Evolutionary conservation across 2,113 vertebrate genomes (phyloP).

Genomic region (Osmerus mordax): DNA sequence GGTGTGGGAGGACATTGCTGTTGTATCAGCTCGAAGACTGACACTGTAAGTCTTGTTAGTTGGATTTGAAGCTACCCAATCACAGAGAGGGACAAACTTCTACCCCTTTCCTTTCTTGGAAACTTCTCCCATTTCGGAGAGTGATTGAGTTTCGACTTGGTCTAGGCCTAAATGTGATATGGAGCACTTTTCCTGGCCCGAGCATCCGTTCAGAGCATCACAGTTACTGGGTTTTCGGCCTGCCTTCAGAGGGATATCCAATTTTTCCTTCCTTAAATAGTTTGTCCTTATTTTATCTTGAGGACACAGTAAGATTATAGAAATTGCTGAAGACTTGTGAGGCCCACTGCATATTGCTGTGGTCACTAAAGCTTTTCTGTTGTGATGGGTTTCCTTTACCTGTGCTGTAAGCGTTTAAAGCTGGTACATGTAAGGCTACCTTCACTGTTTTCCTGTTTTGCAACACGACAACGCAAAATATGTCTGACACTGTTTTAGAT

Average conservation of each 20-base stretch:
- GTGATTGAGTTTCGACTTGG: conserved; percentile 42
- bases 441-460: no score
- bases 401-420: not conserved
- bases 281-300: conserved; percentile 29
- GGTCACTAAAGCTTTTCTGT: not conserved
- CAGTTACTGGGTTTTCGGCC: conserved; percentile 40
- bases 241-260: conserved; percentile 47
- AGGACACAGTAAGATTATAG: conserved; percentile 34
- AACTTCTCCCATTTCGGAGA: conserved; percentile 32
- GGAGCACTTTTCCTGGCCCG: conserved; percentile 8
- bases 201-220: conserved; percentile 43
- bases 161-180: conserved; percentile 35
- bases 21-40: not conserved
- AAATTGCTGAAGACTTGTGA: conserved; percentile 13
- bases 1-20: not conserved
- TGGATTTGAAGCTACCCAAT: not conserved
- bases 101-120: conserved; percentile 20
- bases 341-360: not conserved
- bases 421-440: no score
- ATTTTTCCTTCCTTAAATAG: conserved; percentile 41
- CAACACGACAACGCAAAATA: no score
- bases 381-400: not conserved
- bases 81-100: conserved; percentile 28
- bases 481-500: no score
- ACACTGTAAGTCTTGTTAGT: not conserved